phyloP scores from a whole-genome alignment of 2,113 vertebrate species.

The Chaetodon trifascialis region DNA sequence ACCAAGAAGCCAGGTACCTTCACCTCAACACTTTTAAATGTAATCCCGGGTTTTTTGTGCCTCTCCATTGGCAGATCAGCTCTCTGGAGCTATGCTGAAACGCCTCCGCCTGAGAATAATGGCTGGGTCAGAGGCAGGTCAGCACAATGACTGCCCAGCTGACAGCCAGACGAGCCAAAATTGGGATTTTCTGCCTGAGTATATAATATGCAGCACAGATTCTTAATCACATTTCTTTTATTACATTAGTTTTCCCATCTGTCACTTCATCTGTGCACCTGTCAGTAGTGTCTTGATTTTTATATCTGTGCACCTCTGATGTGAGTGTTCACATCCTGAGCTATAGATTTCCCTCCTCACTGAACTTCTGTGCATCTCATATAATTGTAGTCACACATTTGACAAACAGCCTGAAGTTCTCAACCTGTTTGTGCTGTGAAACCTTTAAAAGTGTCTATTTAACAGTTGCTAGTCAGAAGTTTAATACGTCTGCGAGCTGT shows the following conservation, averaged over 20 bases:
- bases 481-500: not conserved
- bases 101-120: slow-evolving; percentile 1
- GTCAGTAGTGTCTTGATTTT: not conserved
- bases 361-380: slow-evolving; percentile 21
- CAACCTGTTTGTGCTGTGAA: not conserved
- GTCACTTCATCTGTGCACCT: not conserved
- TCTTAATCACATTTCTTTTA: slow-evolving; percentile 3
- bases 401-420: slow-evolving; percentile 5
- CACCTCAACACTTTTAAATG: not conserved
- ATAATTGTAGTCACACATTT: slow-evolving; percentile 18
- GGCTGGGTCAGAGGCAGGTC: slow-evolving; percentile 26
- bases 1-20: slow-evolving; percentile 93
- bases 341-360: slow-evolving; percentile 3
- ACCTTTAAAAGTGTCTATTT: not conserved
- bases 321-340: not conserved
- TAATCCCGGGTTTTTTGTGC: slow-evolving; percentile 4
- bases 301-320: not conserved
- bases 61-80: slow-evolving; percentile 16
- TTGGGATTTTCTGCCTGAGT: slow-evolving; percentile 6
- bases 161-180: slow-evolving; percentile 23
- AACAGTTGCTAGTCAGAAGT: not conserved
- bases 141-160: slow-evolving; percentile 21
- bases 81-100: slow-evolving; percentile 18
- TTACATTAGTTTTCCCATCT: not conserved
- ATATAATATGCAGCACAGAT: not conserved